Conservation (phyloP, 2,888 invertebrate genomes). For the Aleiodes alternator region DNA sequence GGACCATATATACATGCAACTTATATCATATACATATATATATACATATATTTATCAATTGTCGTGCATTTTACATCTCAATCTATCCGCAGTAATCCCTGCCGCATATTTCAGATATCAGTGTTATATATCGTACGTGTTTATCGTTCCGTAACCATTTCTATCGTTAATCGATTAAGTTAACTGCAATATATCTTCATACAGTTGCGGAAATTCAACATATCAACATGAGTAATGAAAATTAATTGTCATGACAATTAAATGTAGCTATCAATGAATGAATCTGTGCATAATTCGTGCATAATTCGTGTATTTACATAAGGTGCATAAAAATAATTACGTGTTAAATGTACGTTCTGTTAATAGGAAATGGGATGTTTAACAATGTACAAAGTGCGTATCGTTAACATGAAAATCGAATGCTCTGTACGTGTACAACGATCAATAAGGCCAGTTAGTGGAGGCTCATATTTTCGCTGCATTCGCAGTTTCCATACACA, state of each 20-base stretch:
- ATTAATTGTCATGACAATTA: conserved; percentile 7
- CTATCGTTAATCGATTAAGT: no score
- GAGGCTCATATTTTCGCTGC: conserved; percentile 2
- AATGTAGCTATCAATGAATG: neutral
- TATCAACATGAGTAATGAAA: no score
- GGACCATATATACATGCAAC: neutral
- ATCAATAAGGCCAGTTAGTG: neutral
- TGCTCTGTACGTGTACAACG: conserved; percentile 15
- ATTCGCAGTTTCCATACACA: neutral
- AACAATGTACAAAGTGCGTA: conserved; percentile 6
- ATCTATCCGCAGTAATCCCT: neutral
- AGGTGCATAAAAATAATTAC: neutral
- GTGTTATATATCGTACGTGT: neutral
- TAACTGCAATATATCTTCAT: no score
- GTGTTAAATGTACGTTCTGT: neutral
- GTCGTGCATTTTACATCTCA: conserved; percentile 9
- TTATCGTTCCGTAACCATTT: neutral
- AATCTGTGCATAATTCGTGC: neutral
- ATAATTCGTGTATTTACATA: neutral
- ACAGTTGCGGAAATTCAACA: no score
- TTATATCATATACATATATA: neutral
- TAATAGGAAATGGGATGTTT: conserved; percentile 20
- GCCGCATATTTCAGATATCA: neutral
- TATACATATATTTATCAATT: neutral
- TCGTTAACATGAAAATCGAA: conserved; percentile 27